These are phyloP conservation scores for Hystrix brachyura DNA, from an alignment of 2,113 vertebrate genomes.

Conservation along the genomic window DNA sequence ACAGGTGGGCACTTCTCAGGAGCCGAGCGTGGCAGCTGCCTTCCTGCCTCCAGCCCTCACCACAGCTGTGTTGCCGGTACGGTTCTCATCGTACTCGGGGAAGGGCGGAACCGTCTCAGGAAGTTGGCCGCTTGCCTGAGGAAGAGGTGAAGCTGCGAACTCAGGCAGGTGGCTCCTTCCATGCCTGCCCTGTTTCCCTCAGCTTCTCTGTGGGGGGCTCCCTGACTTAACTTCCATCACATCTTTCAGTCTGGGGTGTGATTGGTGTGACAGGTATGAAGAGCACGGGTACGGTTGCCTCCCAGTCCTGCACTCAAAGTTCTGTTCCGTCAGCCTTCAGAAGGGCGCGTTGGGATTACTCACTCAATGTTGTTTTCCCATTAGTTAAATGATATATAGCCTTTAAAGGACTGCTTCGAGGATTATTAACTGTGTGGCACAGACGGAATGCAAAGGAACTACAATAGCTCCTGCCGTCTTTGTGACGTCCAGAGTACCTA, in stretches of 20 bases:
- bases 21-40: neutral
- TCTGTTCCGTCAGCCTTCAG: neutral
- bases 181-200: fast-evolving
- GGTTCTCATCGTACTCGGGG: fast-evolving
- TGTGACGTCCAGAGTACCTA: fast-evolving
- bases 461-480: neutral
- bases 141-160: neutral
- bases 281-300: neutral
- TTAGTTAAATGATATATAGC: neutral
- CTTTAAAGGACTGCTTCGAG: neutral
- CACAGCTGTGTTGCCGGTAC: fast-evolving
- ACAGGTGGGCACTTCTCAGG: fast-evolving
- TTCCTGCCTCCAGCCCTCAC: fast-evolving
- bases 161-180: neutral
- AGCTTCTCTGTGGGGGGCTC: fast-evolving
- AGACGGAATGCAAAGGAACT: neutral
- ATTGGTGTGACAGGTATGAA: fast-evolving
- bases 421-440: neutral
- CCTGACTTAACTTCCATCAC: fast-evolving
- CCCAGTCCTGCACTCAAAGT: neutral
- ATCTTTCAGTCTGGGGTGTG: neutral
- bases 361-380: neutral
- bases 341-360: neutral
- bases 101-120: neutral
- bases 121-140: neutral